These are phyloP conservation scores for Porites lutea DNA, from an alignment of 64 coral and sea anemone genomes.

Conservation along the genomic window DNA sequence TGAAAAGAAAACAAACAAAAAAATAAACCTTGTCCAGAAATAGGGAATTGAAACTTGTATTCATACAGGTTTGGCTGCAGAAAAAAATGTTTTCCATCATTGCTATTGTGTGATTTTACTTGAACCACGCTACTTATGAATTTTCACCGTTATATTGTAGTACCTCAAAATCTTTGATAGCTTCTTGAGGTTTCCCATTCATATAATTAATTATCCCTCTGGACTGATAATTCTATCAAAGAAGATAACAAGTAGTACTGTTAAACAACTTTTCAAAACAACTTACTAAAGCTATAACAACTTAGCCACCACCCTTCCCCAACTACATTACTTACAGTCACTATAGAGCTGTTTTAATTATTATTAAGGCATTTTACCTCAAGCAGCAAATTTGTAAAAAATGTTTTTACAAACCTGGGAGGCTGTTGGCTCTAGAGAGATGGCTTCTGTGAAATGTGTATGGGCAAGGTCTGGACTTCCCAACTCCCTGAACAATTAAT, in stretches of 20 bases:
- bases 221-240: slow-evolving; percentile 73
- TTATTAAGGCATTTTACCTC: no score
- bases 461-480: slow-evolving; percentile 62
- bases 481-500: slow-evolving; percentile 67
- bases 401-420: slow-evolving; percentile 10
- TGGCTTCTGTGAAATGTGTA: slow-evolving; percentile 79
- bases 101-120: no score
- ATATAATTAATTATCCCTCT: slow-evolving; percentile 86
- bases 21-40: no score
- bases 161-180: slow-evolving; percentile 86
- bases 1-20: not conserved
- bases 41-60: not conserved
- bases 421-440: slow-evolving; percentile 63
- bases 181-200: slow-evolving; percentile 67
- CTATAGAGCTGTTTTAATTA: no score
- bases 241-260: not conserved
- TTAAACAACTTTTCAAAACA: not conserved
- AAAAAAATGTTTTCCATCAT: no score
- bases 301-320: not conserved
- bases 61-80: not conserved
- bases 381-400: not conserved
- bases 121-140: no score
- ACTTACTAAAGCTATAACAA: not conserved
- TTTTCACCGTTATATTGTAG: no score
- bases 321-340: not conserved